Percentiles rank a stretch among this genome's conserved stretches.
Conservation (phyloP, 2,113 vertebrate species). For the Sporophila hypoxantha region DNA sequence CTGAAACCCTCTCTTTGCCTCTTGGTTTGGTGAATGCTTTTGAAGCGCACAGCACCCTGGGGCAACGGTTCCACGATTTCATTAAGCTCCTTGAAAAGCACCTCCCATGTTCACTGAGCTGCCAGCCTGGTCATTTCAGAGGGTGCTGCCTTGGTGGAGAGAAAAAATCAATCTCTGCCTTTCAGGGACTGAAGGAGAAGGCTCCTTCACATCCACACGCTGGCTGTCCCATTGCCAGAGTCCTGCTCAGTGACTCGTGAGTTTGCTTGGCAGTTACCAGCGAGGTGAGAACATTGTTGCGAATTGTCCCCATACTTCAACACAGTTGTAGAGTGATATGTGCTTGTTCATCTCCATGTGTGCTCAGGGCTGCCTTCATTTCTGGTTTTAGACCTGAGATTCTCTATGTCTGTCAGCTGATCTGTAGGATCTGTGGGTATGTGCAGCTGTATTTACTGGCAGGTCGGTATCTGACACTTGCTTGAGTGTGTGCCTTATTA, state of each 20-base stretch:
- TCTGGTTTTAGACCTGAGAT: not conserved
- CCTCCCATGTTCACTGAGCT: not conserved
- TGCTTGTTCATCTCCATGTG: no score
- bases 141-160: not conserved
- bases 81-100: not conserved
- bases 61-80: not conserved
- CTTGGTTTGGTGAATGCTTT: not conserved
- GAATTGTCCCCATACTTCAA: not conserved
- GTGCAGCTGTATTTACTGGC: no score
- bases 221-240: constrained; percentile 36
- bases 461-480: no score
- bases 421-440: not conserved
- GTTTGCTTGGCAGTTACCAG: constrained; percentile 53
- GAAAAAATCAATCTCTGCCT: not conserved
- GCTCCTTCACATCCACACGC: constrained; percentile 52
- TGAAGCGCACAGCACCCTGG: not conserved
- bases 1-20: not conserved
- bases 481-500: no score
- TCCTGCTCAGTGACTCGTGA: constrained; percentile 46
- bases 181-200: constrained; percentile 65
- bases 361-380: no score
- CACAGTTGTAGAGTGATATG: no score
- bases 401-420: not conserved
- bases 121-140: not conserved
- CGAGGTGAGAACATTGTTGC: constrained; percentile 60